Conservation (phyloP, 2,113 vertebrate genomes). For the Argyrosomus japonicus region DNA sequence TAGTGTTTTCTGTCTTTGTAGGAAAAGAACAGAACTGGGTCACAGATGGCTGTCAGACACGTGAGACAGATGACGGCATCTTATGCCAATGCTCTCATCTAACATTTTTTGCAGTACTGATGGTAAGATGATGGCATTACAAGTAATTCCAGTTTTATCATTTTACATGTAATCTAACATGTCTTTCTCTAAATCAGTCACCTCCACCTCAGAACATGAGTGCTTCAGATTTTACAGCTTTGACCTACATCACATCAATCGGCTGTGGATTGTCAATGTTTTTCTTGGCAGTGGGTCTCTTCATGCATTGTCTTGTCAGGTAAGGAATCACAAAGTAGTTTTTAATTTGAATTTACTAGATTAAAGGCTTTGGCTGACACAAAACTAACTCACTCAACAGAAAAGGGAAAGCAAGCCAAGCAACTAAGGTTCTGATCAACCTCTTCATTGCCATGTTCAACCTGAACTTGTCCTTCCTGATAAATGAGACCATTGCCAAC, state of each 20-base stretch:
- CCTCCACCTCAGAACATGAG: slow-evolving; percentile 17
- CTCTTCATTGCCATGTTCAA: slow-evolving; percentile 81
- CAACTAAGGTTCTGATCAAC: slow-evolving; percentile 80
- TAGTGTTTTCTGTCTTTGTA: background rate
- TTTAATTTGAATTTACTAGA: background rate
- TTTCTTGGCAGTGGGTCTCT: slow-evolving; percentile 66
- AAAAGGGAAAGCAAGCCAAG: slow-evolving; percentile 73
- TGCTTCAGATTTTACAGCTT: slow-evolving; percentile 21
- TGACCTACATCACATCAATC: slow-evolving; percentile 68
- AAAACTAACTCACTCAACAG: slow-evolving; percentile 39
- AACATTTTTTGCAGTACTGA: slow-evolving; percentile 75
- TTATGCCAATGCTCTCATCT: slow-evolving; percentile 67
- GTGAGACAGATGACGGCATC: slow-evolving; percentile 3
- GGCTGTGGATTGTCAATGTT: slow-evolving; percentile 74
- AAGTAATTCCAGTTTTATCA: background rate
- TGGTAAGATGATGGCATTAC: slow-evolving; percentile 45
- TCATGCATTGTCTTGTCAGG: slow-evolving; percentile 68
- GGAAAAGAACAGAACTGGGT: slow-evolving; percentile 47
- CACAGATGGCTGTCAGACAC: slow-evolving; percentile 60
- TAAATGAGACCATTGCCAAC: slow-evolving; percentile 56
- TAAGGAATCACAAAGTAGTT: background rate
- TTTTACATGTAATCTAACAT: background rate
- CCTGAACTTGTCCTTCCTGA: slow-evolving; percentile 83
- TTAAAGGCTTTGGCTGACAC: background rate
- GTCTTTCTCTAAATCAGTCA: slow-evolving; percentile 26